A percentile compares a stretch with the other conserved stretches of the same genome.
These are phyloP conservation scores for Phymorhynchus buccinoides DNA, from an alignment of 1,140 invertebrate genomes.

Conservation along the genomic window DNA sequence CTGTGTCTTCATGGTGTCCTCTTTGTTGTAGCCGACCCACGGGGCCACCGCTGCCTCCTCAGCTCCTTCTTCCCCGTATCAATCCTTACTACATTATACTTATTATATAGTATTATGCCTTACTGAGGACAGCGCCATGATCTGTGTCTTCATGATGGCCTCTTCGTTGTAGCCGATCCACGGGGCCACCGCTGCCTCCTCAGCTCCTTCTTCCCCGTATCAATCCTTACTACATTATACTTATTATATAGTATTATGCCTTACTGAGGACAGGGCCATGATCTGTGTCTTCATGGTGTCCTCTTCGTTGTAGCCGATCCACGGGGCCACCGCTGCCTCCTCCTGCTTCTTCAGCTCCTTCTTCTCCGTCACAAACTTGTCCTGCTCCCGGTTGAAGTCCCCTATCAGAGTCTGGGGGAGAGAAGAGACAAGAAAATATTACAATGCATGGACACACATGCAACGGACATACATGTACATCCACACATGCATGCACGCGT, in stretches of 20 bases:
- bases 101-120: too few relatives aligned
- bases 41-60: too few relatives aligned
- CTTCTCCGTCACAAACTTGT: slow-evolving; percentile 92
- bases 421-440: slow-evolving; percentile 44
- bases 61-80: too few relatives aligned
- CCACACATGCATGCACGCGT: neutral
- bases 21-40: too few relatives aligned
- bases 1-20: too few relatives aligned
- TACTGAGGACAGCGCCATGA: slow-evolving; percentile 91
- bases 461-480: neutral
- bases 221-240: too few relatives aligned
- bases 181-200: slow-evolving; percentile 86
- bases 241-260: too few relatives aligned
- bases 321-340: slow-evolving; percentile 88
- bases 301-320: slow-evolving; percentile 91
- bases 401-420: slow-evolving; percentile 88
- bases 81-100: too few relatives aligned
- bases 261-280: slow-evolving; percentile 88
- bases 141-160: slow-evolving; percentile 94
- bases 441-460: neutral
- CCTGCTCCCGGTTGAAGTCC: slow-evolving; percentile 96
- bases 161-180: slow-evolving; percentile 96
- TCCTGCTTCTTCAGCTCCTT: slow-evolving; percentile 80
- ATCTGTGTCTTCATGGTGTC: slow-evolving; percentile 94
- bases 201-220: slow-evolving; percentile 85